Conservation (phyloP, 2,113 vertebrate species). For the Psettodes erumei region DNA sequence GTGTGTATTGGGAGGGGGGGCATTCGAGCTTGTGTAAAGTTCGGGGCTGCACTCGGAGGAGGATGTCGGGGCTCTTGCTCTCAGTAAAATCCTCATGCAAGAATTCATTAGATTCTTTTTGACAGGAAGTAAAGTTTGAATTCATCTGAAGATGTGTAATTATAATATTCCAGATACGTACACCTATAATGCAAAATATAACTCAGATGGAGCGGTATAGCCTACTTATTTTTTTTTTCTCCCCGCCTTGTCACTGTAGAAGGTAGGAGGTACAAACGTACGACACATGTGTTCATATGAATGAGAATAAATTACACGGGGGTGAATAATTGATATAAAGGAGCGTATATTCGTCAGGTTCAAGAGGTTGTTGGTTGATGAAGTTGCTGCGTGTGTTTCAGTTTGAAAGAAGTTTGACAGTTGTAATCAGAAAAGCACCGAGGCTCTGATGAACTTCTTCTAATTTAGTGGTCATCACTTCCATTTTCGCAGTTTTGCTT, state of each 20-base stretch:
- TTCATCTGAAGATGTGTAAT: conserved; percentile 73
- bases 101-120: conserved; percentile 77
- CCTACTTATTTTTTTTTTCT: conserved; percentile 43
- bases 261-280: conserved; percentile 47
- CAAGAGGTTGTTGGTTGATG: conserved; percentile 41
- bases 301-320: conserved; percentile 53
- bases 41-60: conserved; percentile 67
- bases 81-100: conserved; percentile 77
- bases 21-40: conserved; percentile 77
- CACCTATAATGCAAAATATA: conserved; percentile 71
- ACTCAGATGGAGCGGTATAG: conserved; percentile 29
- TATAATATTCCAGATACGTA: conserved; percentile 76
- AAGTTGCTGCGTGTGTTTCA: conserved; percentile 44
- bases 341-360: conserved; percentile 42
- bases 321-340: conserved; percentile 65
- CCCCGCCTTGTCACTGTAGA: conserved; percentile 28
- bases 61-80: conserved; percentile 70
- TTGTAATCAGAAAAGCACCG: conserved; percentile 12
- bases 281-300: conserved; percentile 39
- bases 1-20: conserved; percentile 54
- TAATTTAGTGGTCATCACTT: conserved; percentile 17
- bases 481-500: conserved; percentile 23
- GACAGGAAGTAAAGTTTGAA: conserved; percentile 78
- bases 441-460: neutral
- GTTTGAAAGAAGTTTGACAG: conserved; percentile 18